Evolutionary conservation across 2,888 invertebrate genomes (phyloP).

Genomic region (Tiphia femorata): DNA sequence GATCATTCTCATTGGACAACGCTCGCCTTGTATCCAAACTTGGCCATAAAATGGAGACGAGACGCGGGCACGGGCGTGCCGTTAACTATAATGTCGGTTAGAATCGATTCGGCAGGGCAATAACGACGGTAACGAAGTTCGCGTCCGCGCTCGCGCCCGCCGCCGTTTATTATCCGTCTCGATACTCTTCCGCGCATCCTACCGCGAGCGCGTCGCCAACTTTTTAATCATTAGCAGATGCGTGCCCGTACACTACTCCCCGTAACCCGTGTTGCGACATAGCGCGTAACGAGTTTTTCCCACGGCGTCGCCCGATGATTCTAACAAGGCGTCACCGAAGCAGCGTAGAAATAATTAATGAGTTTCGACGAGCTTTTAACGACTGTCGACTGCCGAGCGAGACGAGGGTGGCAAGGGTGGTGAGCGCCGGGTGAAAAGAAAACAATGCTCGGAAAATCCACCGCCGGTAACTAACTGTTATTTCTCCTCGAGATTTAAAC

Average conservation of each 20-base stretch:
- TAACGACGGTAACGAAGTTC: conserved; percentile 38
- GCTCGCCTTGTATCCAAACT: neutral
- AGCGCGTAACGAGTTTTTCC: conserved; percentile 44
- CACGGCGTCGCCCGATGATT: conserved; percentile 21
- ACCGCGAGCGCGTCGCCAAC: neutral
- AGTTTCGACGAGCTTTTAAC: conserved; percentile 45
- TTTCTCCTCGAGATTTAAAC: conserved; percentile 11
- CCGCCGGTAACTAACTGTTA: conserved; percentile 3
- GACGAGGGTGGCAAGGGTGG: conserved; percentile 9
- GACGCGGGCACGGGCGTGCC: too few relatives aligned
- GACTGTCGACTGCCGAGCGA: conserved; percentile 32
- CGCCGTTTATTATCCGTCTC: conserved; percentile 29
- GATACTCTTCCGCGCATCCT: conserved; percentile 8
- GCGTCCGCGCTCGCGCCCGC: neutral
- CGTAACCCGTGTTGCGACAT: too few relatives aligned
- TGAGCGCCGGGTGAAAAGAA: neutral
- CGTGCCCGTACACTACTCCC: conserved; percentile 30
- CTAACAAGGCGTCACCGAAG: conserved; percentile 38
- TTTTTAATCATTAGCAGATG: conserved; percentile 40
- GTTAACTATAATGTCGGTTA: conserved; percentile 10
- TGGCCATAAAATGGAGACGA: neutral
- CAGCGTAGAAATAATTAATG: conserved; percentile 47
- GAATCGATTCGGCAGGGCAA: conserved; percentile 29
- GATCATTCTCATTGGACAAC: conserved; percentile 9
- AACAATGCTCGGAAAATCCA: neutral